These are phyloP conservation scores for Erebia ligea DNA, from an alignment of 2,888 invertebrate species.

Conservation along the genomic window DNA sequence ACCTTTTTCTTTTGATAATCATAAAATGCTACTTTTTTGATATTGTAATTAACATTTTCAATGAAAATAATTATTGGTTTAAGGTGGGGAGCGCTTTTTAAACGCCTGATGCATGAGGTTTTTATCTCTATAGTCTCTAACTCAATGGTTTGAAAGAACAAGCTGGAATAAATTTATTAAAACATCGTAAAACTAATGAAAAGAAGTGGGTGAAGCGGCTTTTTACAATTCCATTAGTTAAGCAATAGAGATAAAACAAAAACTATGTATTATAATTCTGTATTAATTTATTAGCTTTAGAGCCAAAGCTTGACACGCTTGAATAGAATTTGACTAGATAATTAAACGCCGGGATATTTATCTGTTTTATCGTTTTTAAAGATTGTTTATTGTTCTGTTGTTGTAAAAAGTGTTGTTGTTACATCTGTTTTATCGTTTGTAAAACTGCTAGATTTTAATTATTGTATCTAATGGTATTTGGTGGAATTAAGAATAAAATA, in stretches of 20 bases:
- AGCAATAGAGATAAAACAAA: neutral
- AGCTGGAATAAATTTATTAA: constrained; percentile 8
- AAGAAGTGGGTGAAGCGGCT: constrained; percentile 1
- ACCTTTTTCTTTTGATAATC: too few species aligned
- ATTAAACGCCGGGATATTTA: neutral
- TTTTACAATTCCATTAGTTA: constrained; percentile 2
- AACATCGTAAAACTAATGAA: constrained; percentile 10
- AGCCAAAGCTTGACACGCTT: neutral
- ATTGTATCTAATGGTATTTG: too few species aligned
- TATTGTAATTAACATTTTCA: too few species aligned
- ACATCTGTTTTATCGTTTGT: neutral
- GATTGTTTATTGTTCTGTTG: too few species aligned
- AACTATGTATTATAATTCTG: neutral
- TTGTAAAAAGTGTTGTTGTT: too few species aligned
- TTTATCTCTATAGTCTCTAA: too few species aligned
- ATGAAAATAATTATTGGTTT: too few species aligned
- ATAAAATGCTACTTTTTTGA: too few species aligned
- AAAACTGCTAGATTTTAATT: too few species aligned
- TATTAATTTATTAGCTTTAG: neutral
- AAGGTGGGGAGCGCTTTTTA: too few species aligned
- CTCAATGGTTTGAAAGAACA: neutral
- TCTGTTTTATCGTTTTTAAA: neutral
- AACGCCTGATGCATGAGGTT: too few species aligned
- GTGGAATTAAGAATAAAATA: too few species aligned
- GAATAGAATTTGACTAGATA: constrained; percentile 1